Evolutionary conservation across 2,113 vertebrate genomes (phyloP).

Genomic region (Tichodroma muraria): DNA sequence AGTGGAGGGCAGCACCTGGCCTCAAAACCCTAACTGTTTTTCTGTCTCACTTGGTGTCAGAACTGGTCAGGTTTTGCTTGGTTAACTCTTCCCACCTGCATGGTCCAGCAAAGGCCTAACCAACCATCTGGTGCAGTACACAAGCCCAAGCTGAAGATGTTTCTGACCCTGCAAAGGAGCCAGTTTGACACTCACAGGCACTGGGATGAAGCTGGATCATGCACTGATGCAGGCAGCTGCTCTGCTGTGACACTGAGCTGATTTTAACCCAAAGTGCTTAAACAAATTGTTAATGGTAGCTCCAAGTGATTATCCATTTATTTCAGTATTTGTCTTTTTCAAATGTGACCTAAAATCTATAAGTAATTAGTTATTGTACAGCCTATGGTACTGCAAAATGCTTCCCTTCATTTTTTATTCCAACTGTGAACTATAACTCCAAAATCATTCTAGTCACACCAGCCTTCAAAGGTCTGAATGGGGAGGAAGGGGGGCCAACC

Average conservation of each 20-base stretch:
- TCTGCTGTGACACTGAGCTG: background rate
- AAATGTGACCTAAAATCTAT: constrained; percentile 79
- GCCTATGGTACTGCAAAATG: constrained; percentile 40
- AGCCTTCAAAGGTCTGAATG: constrained; percentile 73
- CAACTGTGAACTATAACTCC: constrained; percentile 49
- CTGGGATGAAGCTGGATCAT: background rate
- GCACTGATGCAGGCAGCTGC: background rate
- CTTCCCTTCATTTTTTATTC: constrained; percentile 74
- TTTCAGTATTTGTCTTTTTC: constrained; percentile 76
- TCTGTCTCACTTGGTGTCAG: background rate
- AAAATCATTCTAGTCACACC: constrained; percentile 75
- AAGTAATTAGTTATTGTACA: constrained; percentile 76
- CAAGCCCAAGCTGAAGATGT: background rate
- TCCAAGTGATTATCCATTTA: constrained; percentile 63
- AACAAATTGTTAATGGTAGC: constrained; percentile 49
- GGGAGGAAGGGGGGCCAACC: constrained; percentile 62
- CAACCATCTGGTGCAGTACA: background rate
- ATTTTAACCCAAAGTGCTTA: constrained; percentile 14
- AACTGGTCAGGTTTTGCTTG: background rate
- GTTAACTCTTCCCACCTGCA: background rate
- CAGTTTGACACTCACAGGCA: background rate
- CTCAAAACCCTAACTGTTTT: constrained; percentile 16
- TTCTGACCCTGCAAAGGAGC: background rate
- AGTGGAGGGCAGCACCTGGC: background rate
- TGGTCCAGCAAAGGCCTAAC: background rate